Base-by-base conservation (phyloP, 2,888 invertebrate species). In the Resseliella maxima region DNA sequence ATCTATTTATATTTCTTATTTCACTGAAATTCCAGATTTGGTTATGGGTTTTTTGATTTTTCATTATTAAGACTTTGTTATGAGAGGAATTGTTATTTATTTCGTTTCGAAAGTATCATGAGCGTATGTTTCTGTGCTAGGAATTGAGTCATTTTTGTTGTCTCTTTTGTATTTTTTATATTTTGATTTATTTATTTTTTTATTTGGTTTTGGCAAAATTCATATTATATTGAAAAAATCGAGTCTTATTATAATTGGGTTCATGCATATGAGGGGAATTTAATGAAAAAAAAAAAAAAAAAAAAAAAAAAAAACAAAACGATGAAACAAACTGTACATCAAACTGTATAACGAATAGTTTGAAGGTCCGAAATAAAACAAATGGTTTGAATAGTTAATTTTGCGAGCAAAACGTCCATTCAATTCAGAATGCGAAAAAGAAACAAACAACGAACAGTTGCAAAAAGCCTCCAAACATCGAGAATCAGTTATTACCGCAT, bases 401-500 rank as follows among this genome's bases (percentile, higher is more conserved):
- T 85, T 85, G 45, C 38, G 45, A 85, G 27, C n/a, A 10, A 85
- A 81, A 36, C n/a, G 35, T 35, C 10, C 5, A 27, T 72, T 72
- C 27, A n/a, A n/a, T n/a, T 72, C 3, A 1, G 27, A 72, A 24
- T 72, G 2, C 27, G 18, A 59, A 59, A 41, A 72, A 72, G 27
- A 31, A 72, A 38, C 24, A 85, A 50, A 81, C n/a, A n/a, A 86
- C 24, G 46, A 86, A 83, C 86, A 86, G 59, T 85, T 50, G 36
- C 24, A 85, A 86, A 86, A 89, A 89, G 89, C 89, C 89, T 88
- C 87, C 88, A 89, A 89, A 88, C 86, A 46, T 88, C 90, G 91
- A 91, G 91, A 91, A 91, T 89, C 89, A 86, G 87, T 88, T 86
- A 87, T 87, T 94, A 91, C 94, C 94, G 95, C 93, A 92, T 94